Conservation (phyloP, 2,797 vertebrate species). For the Dicrostonyx torquatus region DNA sequence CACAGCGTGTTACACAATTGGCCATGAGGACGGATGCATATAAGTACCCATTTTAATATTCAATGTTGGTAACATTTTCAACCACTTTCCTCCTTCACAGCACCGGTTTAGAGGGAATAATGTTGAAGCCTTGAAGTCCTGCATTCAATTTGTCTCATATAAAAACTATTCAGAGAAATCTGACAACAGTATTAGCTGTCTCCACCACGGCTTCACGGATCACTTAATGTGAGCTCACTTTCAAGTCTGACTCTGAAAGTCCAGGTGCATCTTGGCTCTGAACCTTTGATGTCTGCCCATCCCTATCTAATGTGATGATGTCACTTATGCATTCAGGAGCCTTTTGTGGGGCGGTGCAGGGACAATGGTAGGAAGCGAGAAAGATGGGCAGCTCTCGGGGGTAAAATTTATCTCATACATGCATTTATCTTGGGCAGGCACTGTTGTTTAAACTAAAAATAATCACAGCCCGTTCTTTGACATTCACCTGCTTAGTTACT, state of each 20-base stretch:
- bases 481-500: conserved; percentile 70
- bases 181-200: neutral
- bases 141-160: conserved; percentile 60
- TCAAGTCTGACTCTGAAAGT: conserved; percentile 65
- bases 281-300: conserved; percentile 66
- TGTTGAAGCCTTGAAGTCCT: conserved; percentile 16
- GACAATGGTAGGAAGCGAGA: neutral
- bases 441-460: conserved; percentile 64
- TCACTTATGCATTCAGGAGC: conserved; percentile 50
- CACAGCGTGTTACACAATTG: neutral
- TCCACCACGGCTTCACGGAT: conserved; percentile 33
- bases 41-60: conserved; percentile 19
- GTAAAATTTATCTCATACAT: neutral
- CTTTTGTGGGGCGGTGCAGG: conserved; percentile 44
- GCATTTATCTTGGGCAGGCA: conserved; percentile 67
- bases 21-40: neutral
- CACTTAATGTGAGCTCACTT: conserved; percentile 56
- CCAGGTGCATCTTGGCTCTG: conserved; percentile 47
- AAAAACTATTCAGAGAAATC: conserved; percentile 56
- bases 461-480: conserved; percentile 65
- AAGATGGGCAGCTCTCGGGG: conserved; percentile 54
- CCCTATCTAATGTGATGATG: conserved; percentile 62
- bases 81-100: neutral
- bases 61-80: conserved; percentile 25
- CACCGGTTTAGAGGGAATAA: conserved; percentile 1